phyloP scores from a whole-genome alignment of 1,140 invertebrate species.

The Atta cephalotes region DNA sequence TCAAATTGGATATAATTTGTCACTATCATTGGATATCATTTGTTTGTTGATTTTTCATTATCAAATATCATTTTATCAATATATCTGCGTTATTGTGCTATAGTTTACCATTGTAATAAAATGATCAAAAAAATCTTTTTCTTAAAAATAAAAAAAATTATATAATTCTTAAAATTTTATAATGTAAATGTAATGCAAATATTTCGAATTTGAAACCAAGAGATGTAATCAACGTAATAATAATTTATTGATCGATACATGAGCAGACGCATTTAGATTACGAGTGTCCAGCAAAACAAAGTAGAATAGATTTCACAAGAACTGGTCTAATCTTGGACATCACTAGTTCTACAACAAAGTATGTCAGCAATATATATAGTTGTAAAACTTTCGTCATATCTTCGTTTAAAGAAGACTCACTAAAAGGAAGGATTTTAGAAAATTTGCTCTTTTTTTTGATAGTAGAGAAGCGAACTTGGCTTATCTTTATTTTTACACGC shows the following conservation, averaged over 20 bases:
- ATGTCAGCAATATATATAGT: not conserved
- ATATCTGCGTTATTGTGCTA: not conserved
- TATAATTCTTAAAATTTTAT: too few species aligned
- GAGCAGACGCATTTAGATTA: not conserved
- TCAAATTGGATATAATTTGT: too few species aligned
- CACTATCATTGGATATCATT: not conserved
- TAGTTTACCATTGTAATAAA: not conserved
- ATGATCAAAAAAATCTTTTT: not conserved
- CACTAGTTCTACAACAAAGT: not conserved
- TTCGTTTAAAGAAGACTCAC: not conserved
- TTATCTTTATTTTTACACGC: not conserved
- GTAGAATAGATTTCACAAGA: not conserved
- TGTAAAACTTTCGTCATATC: not conserved
- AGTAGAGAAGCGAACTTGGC: not conserved
- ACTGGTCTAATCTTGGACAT: not conserved
- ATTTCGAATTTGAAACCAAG: not conserved
- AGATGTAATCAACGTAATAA: conserved; percentile 1
- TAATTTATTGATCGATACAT: not conserved
- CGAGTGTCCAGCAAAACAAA: not conserved
- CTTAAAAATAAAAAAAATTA: too few species aligned
- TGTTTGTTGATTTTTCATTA: too few species aligned
- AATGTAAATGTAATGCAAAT: not conserved
- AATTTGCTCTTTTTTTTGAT: not conserved
- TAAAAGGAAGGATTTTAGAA: not conserved
- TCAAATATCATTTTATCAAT: not conserved